Conservation (phyloP, 2,888 invertebrate species). For the Autographa gamma region DNA sequence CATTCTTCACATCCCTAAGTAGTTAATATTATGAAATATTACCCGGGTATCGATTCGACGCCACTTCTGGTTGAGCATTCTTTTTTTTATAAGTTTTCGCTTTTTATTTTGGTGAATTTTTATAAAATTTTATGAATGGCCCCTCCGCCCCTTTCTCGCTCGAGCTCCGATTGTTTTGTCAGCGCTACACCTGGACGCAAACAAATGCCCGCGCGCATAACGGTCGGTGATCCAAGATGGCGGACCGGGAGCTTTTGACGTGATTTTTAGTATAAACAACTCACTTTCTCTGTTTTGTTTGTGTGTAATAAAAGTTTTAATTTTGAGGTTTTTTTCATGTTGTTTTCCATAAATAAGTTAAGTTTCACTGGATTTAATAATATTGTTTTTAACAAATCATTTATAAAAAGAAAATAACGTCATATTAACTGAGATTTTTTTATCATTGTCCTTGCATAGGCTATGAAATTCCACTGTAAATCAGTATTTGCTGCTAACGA, state of each 20-base stretch:
- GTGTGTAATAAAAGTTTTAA: constrained; percentile 16
- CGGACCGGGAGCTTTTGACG: constrained; percentile 64
- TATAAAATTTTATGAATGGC: constrained; percentile 82
- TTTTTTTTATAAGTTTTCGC: constrained; percentile 76
- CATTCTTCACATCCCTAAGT: constrained; percentile 83
- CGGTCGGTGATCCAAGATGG: constrained; percentile 79
- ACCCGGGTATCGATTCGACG: constrained; percentile 74
- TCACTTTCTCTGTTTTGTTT: constrained; percentile 40
- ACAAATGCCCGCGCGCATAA: constrained; percentile 81
- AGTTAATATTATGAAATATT: constrained; percentile 88
- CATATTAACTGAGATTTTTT: no score
- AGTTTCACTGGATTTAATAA: neutral
- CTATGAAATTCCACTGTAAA: neutral
- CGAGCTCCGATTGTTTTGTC: constrained; percentile 88
- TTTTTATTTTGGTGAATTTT: constrained; percentile 82
- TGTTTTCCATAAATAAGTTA: neutral
- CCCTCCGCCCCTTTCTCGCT: constrained; percentile 83
- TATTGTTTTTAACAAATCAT: neutral
- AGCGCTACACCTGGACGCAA: constrained; percentile 86
- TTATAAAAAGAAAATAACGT: neutral
- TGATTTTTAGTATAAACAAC: constrained; percentile 52
- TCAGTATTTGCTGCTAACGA: no score
- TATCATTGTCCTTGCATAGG: no score
- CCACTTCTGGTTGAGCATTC: constrained; percentile 63
- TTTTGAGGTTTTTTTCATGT: constrained; percentile 9